phyloP scores from a whole-genome alignment of 2,888 invertebrate genomes.

The Epistrophe grossulariae region DNA sequence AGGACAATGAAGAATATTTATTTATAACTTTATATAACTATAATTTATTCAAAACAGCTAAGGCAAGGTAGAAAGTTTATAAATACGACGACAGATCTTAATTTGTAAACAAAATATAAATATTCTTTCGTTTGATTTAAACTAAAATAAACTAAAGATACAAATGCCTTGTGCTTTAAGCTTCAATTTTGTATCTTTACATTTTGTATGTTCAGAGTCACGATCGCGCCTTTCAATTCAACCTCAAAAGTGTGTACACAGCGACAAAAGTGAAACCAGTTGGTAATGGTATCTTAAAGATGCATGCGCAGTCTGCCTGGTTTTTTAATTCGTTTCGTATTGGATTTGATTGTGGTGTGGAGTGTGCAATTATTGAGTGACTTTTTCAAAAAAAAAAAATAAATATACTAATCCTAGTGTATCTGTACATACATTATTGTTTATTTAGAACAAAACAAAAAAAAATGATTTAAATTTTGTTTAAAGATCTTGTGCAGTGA shows the following conservation, averaged over 20 bases:
- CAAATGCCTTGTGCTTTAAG: constrained; percentile 38
- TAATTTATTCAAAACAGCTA: no score
- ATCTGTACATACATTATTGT: constrained; percentile 43
- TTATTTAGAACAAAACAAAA: constrained; percentile 32
- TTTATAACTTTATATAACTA: no score
- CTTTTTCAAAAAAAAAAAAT: constrained; percentile 30
- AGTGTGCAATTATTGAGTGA: constrained; percentile 61
- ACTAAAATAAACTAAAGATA: background rate
- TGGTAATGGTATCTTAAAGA: constrained; percentile 70
- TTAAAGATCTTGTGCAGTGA: constrained; percentile 14
- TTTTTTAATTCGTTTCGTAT: constrained; percentile 59
- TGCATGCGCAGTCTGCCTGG: constrained; percentile 74
- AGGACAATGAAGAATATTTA: no score
- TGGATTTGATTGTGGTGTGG: constrained; percentile 66
- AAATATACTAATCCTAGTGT: constrained; percentile 37
- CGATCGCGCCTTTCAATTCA: constrained; percentile 45
- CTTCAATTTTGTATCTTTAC: constrained; percentile 41
- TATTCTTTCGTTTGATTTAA: background rate
- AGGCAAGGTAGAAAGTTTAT: no score
- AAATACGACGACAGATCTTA: no score
- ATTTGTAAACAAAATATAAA: no score
- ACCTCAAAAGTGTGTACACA: constrained; percentile 64
- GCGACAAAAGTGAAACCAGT: constrained; percentile 68
- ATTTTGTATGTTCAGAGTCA: constrained; percentile 30
- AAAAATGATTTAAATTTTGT: constrained; percentile 1